A percentile compares a stretch with the other conserved stretches of the same genome.
Conservation (phyloP, 2,797 vertebrate genomes). For the Myotis pilosus region DNA sequence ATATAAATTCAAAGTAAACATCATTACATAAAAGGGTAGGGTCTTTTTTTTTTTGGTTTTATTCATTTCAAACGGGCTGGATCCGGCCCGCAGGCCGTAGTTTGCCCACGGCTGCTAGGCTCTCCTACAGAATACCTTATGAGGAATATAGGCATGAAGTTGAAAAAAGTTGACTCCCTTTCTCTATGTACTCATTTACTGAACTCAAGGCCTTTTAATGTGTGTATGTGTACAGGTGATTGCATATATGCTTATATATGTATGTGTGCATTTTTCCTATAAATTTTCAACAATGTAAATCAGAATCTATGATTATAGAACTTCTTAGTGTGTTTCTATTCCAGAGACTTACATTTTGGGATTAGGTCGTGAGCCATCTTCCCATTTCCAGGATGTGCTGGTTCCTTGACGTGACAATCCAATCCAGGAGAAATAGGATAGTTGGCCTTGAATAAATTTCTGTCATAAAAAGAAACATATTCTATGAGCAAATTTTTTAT, state of each 20-base stretch:
- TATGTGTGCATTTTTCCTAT: not conserved
- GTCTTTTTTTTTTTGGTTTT: too few relatives aligned
- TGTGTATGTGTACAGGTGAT: not conserved
- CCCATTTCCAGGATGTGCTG: not conserved
- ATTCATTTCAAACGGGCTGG: too few relatives aligned
- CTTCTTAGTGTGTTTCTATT: not conserved
- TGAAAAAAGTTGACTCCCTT: not conserved
- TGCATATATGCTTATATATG: too few relatives aligned
- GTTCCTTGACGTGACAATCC: not conserved
- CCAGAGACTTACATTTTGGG: not conserved
- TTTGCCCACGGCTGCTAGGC: too few relatives aligned
- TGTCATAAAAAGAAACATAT: not conserved
- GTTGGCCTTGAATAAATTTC: not conserved
- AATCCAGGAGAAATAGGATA: not conserved
- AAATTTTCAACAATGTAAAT: not conserved
- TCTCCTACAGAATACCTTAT: not conserved
- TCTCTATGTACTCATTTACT: not conserved
- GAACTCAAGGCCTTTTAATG: not conserved
- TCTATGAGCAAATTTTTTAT: not conserved
- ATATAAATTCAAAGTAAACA: too few relatives aligned
- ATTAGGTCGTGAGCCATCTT: fast-evolving
- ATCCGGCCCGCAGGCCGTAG: too few relatives aligned
- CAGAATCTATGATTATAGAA: not conserved
- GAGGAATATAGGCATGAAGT: not conserved
- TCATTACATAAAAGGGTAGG: too few relatives aligned